phyloP scores from a whole-genome alignment of 2,888 invertebrate species.

The Dryocosmus kuriphilus region DNA sequence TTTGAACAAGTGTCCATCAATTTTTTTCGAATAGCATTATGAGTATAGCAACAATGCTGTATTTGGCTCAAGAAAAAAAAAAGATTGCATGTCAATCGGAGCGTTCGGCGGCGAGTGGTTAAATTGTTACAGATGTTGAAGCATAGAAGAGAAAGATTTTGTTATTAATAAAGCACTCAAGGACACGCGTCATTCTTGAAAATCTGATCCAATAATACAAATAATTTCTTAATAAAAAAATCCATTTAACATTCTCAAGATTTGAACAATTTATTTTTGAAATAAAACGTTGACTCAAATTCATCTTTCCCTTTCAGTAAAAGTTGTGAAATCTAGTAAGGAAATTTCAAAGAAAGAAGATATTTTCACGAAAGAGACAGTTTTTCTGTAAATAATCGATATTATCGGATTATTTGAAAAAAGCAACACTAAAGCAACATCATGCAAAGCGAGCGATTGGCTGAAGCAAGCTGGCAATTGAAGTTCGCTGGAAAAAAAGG shows the following conservation, averaged over 20 bases:
- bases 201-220: background rate
- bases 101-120: constrained; percentile 36
- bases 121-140: constrained; percentile 16
- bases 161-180: background rate
- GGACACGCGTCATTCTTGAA: background rate
- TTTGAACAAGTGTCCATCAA: no score
- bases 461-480: constrained; percentile 30
- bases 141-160: constrained; percentile 22
- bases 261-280: no score
- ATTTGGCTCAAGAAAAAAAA: background rate
- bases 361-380: background rate
- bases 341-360: constrained; percentile 41
- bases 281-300: background rate
- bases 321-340: background rate
- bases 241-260: no score
- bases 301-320: background rate
- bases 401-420: constrained; percentile 21
- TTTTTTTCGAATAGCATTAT: background rate
- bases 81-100: constrained; percentile 24
- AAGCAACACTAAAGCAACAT: background rate
- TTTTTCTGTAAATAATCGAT: background rate
- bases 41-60: constrained; percentile 13
- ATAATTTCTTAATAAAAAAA: background rate
- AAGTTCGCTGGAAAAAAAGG: constrained; percentile 41
- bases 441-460: constrained; percentile 32